Evolutionary conservation across 2,113 vertebrate species (phyloP), one percentile per base, ranked within the genome.

Genomic region (Typhlomys cinereus): DNA sequence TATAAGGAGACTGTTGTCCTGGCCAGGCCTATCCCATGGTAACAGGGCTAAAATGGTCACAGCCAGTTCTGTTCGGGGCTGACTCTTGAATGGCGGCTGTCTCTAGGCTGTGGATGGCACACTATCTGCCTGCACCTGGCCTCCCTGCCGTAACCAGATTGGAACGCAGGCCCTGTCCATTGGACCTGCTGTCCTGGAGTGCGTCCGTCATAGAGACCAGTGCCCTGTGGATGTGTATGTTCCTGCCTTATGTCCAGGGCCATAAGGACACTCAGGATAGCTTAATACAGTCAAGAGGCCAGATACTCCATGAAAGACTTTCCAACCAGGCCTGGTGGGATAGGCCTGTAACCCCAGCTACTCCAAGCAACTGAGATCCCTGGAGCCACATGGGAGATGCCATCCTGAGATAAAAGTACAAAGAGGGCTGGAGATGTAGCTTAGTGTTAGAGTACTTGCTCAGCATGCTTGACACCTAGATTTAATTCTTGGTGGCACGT

Each of bases 41-140:
- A 94, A 86, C 95, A 84, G 83, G 74, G 90, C 95, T 92, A 71
- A 85, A 81, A 88, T 64, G 88, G 95, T 90, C 89, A 89, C 93
- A 85, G 90, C 76, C 90, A 73, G 44, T 48, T 94, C 90, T 88
- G 88, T 91, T 82, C 31, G 52, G 88, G 82, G 74, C 88, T 4
- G 27, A 54, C 48, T 80, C 34, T 39, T 8, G 36, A 36, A 29
- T 1, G 21, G 12, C 93, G 94, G 93, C 95, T 92, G 95, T 83
- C 66, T 50, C 36, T 59, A 1, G 36, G 61, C 90, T 50, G 48
- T 31, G 44, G 4, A 25, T 1, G 14, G 78, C 81, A 48, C 25
- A 1, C 27, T 64, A 92, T 78, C 90, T 67, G 88, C 41, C 1
- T 0, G 62, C 95, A 95, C 95, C 95, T 96, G 96, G 86, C 92